These are phyloP conservation scores for Heliconius sara DNA, from an alignment of 2,888 invertebrate genomes.

Conservation along the genomic window DNA sequence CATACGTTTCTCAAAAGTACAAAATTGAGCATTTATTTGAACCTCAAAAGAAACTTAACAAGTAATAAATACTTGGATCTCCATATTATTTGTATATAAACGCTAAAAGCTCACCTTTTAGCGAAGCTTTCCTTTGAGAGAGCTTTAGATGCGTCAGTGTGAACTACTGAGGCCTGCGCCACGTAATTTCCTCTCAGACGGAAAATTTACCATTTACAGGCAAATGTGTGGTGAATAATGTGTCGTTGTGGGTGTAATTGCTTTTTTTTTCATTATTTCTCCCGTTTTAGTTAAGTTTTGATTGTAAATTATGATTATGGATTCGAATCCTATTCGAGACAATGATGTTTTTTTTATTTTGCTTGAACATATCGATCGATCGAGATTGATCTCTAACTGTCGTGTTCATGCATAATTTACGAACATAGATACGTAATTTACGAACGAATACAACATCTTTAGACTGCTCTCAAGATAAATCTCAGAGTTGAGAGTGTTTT, in stretches of 20 bases:
- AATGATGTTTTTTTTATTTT: no score
- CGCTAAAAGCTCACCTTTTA: conserved; percentile 13
- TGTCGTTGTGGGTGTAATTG: not conserved
- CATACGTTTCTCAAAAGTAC: not conserved
- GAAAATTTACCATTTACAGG: not conserved
- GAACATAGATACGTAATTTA: no score
- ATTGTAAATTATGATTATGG: not conserved
- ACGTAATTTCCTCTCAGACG: conserved; percentile 10
- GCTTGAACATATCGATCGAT: no score
- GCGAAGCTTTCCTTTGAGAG: conserved; percentile 10
- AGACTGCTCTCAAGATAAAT: no score
- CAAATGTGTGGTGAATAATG: not conserved
- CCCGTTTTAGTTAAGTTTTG: not conserved
- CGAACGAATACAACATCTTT: no score
- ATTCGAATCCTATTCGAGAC: not conserved
- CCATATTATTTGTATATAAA: conserved; percentile 11
- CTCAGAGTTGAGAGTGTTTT: no score
- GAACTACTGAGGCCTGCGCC: not conserved
- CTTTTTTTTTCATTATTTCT: not conserved
- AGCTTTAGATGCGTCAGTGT: conserved; percentile 11
- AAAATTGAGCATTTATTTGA: not conserved
- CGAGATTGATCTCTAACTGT: no score
- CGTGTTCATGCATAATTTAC: no score
- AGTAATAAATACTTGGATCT: not conserved
- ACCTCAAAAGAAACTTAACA: conserved; percentile 4